A percentile compares a stretch with the other conserved stretches of the same genome.
phyloP scores from a whole-genome alignment of 2,797 vertebrate genomes.

The Melanotaenia nigrans region DNA sequence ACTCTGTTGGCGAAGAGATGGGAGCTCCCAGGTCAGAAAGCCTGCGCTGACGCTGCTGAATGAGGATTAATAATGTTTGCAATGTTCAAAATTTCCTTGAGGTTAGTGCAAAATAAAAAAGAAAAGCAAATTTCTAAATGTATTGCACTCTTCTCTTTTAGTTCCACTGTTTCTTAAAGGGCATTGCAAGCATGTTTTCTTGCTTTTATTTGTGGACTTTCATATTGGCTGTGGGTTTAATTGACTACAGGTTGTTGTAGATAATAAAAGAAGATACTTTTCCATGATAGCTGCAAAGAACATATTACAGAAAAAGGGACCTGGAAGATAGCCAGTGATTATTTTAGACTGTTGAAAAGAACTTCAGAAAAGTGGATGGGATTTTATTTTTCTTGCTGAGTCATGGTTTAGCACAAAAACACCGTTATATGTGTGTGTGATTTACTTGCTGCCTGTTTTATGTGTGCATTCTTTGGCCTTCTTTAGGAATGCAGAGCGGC shows the following conservation, averaged over 20 bases:
- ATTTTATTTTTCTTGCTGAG: conserved; percentile 54
- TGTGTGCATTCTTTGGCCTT: conserved; percentile 53
- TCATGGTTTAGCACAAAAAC: conserved; percentile 53
- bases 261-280: conserved; percentile 28
- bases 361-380: conserved; percentile 43
- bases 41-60: neutral
- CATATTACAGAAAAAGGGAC: conserved; percentile 18
- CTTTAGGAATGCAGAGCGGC: conserved; percentile 59
- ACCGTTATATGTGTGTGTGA: conserved; percentile 14
- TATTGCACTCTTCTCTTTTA: neutral
- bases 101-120: neutral
- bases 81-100: conserved; percentile 2
- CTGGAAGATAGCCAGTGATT: conserved; percentile 37
- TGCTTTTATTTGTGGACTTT: conserved; percentile 4
- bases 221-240: neutral
- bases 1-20: conserved; percentile 12
- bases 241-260: conserved; percentile 32
- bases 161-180: neutral
- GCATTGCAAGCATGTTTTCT: conserved; percentile 4
- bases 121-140: neutral
- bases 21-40: conserved; percentile 3
- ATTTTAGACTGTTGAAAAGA: conserved; percentile 47
- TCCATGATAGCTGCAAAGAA: conserved; percentile 22
- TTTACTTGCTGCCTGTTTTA: conserved; percentile 33
- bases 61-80: conserved; percentile 13